phyloP scores from a whole-genome alignment of 2,797 vertebrate genomes.

The Neoniphon sammara region DNA sequence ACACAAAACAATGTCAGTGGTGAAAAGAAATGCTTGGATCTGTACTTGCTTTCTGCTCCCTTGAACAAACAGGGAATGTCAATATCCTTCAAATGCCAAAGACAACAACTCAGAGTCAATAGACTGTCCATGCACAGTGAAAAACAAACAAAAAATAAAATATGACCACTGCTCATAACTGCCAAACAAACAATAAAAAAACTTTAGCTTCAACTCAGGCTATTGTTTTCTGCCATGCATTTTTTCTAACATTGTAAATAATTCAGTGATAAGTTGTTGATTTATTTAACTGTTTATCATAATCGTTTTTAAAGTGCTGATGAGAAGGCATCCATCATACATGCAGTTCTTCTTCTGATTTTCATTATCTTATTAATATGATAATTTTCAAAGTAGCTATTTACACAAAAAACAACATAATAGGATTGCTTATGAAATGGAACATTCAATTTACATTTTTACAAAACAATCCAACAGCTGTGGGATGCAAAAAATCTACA shows the following conservation, averaged over 20 bases:
- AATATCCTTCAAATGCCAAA: slow-evolving; percentile 63
- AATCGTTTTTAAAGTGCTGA: not conserved
- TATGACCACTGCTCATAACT: slow-evolving; percentile 12
- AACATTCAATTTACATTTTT: too few species aligned
- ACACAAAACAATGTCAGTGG: slow-evolving; percentile 29
- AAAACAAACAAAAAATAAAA: slow-evolving; percentile 28
- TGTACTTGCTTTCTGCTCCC: slow-evolving; percentile 39
- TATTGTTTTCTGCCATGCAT: not conserved
- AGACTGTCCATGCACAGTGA: slow-evolving; percentile 17
- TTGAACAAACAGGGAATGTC: slow-evolving; percentile 53
- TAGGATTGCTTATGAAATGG: too few species aligned
- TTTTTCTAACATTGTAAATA: not conserved
- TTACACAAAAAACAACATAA: too few species aligned
- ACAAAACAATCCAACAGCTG: too few species aligned
- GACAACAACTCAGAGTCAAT: slow-evolving; percentile 54
- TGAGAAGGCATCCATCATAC: not conserved
- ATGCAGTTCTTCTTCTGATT: not conserved
- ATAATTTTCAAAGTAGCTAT: too few species aligned
- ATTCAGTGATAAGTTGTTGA: not conserved
- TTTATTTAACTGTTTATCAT: slow-evolving; percentile 20
- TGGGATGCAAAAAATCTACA: too few species aligned
- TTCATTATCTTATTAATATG: too few species aligned
- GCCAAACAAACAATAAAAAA: slow-evolving; percentile 15
- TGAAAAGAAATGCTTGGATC: slow-evolving; percentile 20
- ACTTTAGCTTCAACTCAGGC: not conserved